Conservation (phyloP, 2,113 vertebrate genomes). For the Callipepla californica region DNA sequence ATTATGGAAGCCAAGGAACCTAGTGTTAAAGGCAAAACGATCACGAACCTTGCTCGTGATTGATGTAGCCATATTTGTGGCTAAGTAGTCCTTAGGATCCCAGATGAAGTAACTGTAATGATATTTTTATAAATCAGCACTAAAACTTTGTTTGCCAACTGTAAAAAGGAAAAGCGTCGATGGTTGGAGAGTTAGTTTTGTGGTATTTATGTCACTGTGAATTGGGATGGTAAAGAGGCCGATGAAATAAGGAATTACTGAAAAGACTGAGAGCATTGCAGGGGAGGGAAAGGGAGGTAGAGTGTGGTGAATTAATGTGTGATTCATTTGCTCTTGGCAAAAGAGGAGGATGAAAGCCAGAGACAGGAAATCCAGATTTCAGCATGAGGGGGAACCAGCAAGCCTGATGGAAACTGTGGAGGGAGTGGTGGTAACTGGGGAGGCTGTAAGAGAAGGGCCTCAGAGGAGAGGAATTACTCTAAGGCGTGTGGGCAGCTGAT, state of each 20-base stretch:
- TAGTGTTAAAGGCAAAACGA: background rate
- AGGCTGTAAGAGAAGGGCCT: background rate
- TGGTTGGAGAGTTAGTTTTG: background rate
- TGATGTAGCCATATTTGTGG: background rate
- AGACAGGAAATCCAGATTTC: background rate
- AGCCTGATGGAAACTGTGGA: background rate
- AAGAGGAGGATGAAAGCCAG: background rate
- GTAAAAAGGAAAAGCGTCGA: background rate
- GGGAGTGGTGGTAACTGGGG: background rate
- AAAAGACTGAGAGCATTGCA: background rate
- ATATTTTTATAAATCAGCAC: background rate
- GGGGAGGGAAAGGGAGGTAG: background rate
- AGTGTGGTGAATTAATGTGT: background rate
- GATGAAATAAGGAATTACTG: background rate
- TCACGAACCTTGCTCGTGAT: background rate
- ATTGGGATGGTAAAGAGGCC: background rate
- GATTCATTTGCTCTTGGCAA: rapidly evolving
- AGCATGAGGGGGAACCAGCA: background rate
- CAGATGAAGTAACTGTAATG: background rate
- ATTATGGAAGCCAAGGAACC: background rate
- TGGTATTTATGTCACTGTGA: rapidly evolving
- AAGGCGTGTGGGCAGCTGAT: background rate
- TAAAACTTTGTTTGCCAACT: background rate
- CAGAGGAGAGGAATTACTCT: rapidly evolving
- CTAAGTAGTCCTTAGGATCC: background rate